These are phyloP conservation scores for Hetaerina americana DNA, from an alignment of 1,140 invertebrate species.

Conservation along the genomic window DNA sequence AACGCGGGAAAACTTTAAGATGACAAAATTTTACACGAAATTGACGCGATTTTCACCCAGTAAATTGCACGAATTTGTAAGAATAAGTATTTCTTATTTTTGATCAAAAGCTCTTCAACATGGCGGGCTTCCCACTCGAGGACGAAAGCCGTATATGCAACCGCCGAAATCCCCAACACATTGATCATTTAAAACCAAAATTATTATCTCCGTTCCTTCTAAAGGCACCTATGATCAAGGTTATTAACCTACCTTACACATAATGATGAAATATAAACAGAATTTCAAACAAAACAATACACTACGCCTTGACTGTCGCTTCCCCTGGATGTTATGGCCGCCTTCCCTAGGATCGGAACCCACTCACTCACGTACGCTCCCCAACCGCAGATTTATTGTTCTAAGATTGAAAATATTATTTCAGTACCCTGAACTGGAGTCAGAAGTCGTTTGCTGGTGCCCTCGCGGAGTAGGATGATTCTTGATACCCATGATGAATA, in stretches of 20 bases:
- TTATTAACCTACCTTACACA: conserved; percentile 27
- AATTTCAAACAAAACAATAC: conserved; percentile 26
- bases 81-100: background rate
- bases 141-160: conserved; percentile 33
- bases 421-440: conserved; percentile 23
- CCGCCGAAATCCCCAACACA: conserved; percentile 17
- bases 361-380: conserved; percentile 19
- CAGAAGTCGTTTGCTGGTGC: conserved; percentile 20
- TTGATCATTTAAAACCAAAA: conserved; percentile 16
- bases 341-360: conserved; percentile 22
- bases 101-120: conserved; percentile 27
- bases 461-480: conserved; percentile 21
- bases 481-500: conserved; percentile 29
- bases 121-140: conserved; percentile 32
- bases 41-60: background rate
- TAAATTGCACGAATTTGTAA: no score
- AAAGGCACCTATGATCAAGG: conserved; percentile 12
- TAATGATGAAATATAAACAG: conserved; percentile 24
- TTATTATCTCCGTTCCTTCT: conserved; percentile 16
- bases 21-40: background rate
- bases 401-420: conserved; percentile 16
- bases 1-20: background rate
- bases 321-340: conserved; percentile 32
- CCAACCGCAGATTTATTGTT: conserved; percentile 14
- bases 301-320: conserved; percentile 29